Evolutionary conservation across 2,113 vertebrate species (phyloP).

Genomic region (Oncorhynchus clarkii): DNA sequence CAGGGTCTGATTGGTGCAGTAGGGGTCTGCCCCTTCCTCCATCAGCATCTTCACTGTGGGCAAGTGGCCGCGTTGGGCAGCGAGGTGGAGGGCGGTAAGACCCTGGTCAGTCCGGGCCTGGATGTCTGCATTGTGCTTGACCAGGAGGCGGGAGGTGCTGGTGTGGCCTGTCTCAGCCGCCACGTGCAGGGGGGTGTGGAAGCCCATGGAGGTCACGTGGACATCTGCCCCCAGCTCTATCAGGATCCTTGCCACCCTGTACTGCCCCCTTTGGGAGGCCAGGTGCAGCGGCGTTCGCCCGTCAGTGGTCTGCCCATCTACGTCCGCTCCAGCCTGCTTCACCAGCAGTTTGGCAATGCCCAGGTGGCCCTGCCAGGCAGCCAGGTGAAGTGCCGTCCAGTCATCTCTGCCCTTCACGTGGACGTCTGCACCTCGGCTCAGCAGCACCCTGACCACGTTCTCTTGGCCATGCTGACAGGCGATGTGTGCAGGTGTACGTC

Average conservation of each 20-base stretch:
- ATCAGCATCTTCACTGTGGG: constrained; percentile 85
- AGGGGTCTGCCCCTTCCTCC: constrained; percentile 77
- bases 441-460: constrained; percentile 83
- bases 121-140: constrained; percentile 80
- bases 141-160: constrained; percentile 87
- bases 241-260: constrained; percentile 89
- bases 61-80: constrained; percentile 80
- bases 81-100: constrained; percentile 85
- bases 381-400: constrained; percentile 91
- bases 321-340: constrained; percentile 80
- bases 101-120: constrained; percentile 75
- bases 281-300: constrained; percentile 90
- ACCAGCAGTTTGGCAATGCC: constrained; percentile 89
- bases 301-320: constrained; percentile 83
- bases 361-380: constrained; percentile 92
- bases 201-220: constrained; percentile 56
- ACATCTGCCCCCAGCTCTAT: constrained; percentile 82
- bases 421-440: constrained; percentile 81
- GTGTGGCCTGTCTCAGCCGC: constrained; percentile 93
- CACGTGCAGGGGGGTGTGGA: constrained; percentile 83
- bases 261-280: constrained; percentile 91
- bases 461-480: constrained; percentile 96
- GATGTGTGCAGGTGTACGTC: constrained; percentile 88
- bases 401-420: constrained; percentile 82
- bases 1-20: constrained; percentile 55